Base-by-base conservation (phyloP, 2,797 vertebrate genomes). In the Hafferia zeledoni region DNA sequence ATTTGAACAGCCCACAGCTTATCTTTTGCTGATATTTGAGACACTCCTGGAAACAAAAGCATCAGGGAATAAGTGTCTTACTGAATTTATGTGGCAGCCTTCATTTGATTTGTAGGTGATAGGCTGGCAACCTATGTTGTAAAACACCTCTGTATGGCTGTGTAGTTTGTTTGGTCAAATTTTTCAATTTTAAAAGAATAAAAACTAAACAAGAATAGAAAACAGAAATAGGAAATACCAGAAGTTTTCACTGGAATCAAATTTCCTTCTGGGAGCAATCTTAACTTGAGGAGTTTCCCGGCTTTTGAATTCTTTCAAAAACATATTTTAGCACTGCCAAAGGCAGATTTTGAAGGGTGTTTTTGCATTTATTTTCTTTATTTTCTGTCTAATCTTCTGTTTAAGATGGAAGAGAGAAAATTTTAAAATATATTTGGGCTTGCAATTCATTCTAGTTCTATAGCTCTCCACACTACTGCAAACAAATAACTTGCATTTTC, bases 161-260 rank as follows among this genome's bases (percentile, higher is more conserved):
- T 87, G 79, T 82, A 86, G 76, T 61, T 71, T 94, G 86, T 96
- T 94, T 84, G 68, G 87, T 95, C 84, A 95, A 93, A 84, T 92
- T 94, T 95, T 96, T 92, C 60, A 91, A 87, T 93, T 96, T 92
- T 87, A 83, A 77, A 93, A 95, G 74, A 89, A 94, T 90, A 95
- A 95, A 94, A 95, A 84, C 86, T 83, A 94, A 96, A 96, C 77
- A 94, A 90, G 90, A 91, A 90, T 52, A 94, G 87, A 95, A 96
- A 96, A 95, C 90, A 96, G 95, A 96, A 96, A 95, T 94, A 95
- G 93, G 93, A 96, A 96, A 96, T 95, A 95, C 93, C 95, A 96
- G 39, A 90, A 94, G 80, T 78, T 59, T 93, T 94, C 91, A 83
- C 41, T 95, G 74, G 90, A 95, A 92, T 95, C 76, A 82, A 76